phyloP scores from a whole-genome alignment of 92 coral and sea anemone genomes.

The Pocillopora grandis region DNA sequence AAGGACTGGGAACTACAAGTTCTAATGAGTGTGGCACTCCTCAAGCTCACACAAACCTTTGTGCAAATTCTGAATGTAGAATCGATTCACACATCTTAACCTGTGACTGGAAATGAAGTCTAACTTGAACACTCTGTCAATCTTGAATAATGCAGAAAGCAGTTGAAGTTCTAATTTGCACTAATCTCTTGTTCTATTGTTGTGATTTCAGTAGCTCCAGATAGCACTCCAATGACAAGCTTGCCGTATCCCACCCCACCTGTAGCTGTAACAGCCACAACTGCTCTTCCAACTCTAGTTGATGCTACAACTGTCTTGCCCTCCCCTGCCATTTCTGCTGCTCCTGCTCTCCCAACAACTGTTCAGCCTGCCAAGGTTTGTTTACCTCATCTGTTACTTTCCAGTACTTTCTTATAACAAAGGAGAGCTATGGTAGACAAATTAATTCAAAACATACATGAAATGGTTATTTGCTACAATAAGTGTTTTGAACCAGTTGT shows the following conservation, averaged over 20 bases:
- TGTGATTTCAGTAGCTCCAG: slow-evolving; percentile 71
- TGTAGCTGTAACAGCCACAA: slow-evolving; percentile 80
- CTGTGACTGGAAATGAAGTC: no score
- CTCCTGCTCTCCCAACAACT: slow-evolving; percentile 81
- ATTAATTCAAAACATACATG: background rate
- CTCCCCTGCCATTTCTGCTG: slow-evolving; percentile 77
- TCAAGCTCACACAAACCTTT: no score
- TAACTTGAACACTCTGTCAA: no score
- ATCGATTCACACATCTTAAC: no score
- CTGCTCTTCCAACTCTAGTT: slow-evolving; percentile 79
- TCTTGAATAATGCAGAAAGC: no score
- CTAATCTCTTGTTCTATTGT: background rate
- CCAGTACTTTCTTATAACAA: background rate
- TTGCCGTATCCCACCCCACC: slow-evolving; percentile 57
- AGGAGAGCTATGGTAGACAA: background rate
- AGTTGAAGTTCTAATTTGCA: background rate
- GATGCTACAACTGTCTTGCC: slow-evolving; percentile 90
- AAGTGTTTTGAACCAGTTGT: no score
- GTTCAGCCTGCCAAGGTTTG: slow-evolving; percentile 81
- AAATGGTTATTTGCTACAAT: no score
- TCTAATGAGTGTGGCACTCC: no score
- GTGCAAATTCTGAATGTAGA: no score
- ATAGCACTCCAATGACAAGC: slow-evolving; percentile 85
- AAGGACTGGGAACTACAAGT: no score
- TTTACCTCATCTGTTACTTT: background rate